These are phyloP conservation scores for Drosophila mercatorum DNA, from an alignment of 2,888 invertebrate genomes.

Conservation along the genomic window DNA sequence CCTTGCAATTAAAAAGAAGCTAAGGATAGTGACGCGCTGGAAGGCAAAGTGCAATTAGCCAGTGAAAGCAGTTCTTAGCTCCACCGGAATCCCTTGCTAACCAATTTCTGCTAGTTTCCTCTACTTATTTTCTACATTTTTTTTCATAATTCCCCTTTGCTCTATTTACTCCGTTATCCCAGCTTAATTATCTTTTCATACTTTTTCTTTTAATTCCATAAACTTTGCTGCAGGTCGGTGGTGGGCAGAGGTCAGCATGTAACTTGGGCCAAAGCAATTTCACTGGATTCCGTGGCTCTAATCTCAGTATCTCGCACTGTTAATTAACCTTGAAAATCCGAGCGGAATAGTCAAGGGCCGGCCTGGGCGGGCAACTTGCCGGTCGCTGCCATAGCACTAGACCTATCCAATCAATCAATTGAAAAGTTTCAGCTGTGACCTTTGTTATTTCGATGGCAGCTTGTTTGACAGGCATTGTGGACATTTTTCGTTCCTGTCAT, in stretches of 20 bases:
- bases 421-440: slow-evolving; percentile 70
- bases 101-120: slow-evolving; percentile 11
- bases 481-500: slow-evolving; percentile 66
- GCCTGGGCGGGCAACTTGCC: slow-evolving; percentile 14
- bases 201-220: slow-evolving; percentile 41
- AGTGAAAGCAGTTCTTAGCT: not conserved
- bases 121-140: slow-evolving; percentile 5
- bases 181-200: slow-evolving; percentile 64
- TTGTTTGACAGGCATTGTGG: slow-evolving; percentile 47
- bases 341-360: slow-evolving; percentile 33
- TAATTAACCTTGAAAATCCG: slow-evolving; percentile 70
- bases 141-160: slow-evolving; percentile 22
- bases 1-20: slow-evolving; percentile 16
- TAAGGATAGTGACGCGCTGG: not conserved
- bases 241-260: slow-evolving; percentile 1
- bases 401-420: slow-evolving; percentile 69
- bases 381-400: slow-evolving; percentile 2
- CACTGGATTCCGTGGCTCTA: slow-evolving; percentile 11
- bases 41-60: slow-evolving; percentile 38
- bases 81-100: not conserved
- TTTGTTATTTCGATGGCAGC: slow-evolving; percentile 49
- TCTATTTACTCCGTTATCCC: slow-evolving; percentile 17
- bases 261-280: slow-evolving; percentile 5
- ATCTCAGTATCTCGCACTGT: slow-evolving; percentile 23
- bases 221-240: slow-evolving; percentile 30